A percentile compares a stretch with the other conserved stretches of the same genome.
These are phyloP conservation scores for Cherax quadricarinatus DNA, from an alignment of 1,140 invertebrate genomes.

Conservation along the genomic window DNA sequence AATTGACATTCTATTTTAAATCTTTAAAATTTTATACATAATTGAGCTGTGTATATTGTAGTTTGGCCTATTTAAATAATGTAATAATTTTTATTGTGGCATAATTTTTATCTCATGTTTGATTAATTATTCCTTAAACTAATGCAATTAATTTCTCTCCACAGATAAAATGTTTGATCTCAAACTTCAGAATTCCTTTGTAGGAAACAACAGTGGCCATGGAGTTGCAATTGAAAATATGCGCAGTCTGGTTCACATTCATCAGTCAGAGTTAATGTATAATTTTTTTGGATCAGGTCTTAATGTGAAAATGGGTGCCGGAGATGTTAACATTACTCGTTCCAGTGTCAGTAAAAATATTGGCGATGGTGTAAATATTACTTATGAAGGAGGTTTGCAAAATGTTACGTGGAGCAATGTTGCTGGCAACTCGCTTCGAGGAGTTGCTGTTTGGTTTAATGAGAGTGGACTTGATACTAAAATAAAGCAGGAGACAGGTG, in stretches of 20 bases:
- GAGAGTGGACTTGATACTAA: conserved; percentile 81
- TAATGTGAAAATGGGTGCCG: conserved; percentile 89
- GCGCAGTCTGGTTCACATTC: conserved; percentile 87
- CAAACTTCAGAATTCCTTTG: conserved; percentile 88
- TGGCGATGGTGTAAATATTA: conserved; percentile 83
- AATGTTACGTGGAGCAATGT: conserved; percentile 90
- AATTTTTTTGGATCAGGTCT: conserved; percentile 93
- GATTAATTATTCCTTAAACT: too few species aligned
- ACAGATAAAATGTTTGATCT: conserved; percentile 90
- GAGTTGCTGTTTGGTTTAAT: conserved; percentile 92
- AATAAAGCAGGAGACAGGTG: conserved; percentile 89
- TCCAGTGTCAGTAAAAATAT: conserved; percentile 93
- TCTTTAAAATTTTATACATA: too few species aligned
- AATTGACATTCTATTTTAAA: too few species aligned
- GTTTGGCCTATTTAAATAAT: too few species aligned
- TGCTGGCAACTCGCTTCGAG: conserved; percentile 85
- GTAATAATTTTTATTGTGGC: too few species aligned
- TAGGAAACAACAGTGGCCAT: conserved; percentile 93
- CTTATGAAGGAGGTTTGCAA: conserved; percentile 91
- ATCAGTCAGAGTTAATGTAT: conserved; percentile 88
- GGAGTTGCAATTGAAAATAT: conserved; percentile 92
- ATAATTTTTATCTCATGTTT: conserved; percentile 80
- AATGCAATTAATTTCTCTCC: conserved; percentile 65
- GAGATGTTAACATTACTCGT: conserved; percentile 94
- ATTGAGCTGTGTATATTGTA: too few species aligned